These are phyloP conservation scores for Sabatieria punctata DNA, from an alignment of 2,888 invertebrate species.

Conservation along the genomic window DNA sequence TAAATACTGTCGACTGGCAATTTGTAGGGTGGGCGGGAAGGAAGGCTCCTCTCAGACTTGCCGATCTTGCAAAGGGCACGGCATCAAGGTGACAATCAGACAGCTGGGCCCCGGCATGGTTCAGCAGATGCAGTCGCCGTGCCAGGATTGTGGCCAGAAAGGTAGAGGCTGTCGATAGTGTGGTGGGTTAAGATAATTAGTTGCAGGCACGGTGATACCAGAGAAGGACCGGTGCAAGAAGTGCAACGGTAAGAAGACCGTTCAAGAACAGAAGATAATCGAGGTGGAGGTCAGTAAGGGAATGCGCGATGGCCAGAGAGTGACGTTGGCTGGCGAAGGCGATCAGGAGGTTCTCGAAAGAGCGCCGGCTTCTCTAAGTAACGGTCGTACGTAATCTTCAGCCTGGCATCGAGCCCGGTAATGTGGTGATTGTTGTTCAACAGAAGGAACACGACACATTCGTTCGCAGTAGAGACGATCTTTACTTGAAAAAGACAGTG, in stretches of 20 bases:
- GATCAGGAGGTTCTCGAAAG: conserved; percentile 48
- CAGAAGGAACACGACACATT: conserved; percentile 61
- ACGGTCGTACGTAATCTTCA: conserved; percentile 31
- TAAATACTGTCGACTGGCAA: too few relatives aligned
- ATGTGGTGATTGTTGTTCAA: conserved; percentile 68
- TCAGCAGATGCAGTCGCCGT: conserved; percentile 38
- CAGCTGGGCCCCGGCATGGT: conserved; percentile 50
- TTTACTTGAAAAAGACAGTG: conserved; percentile 37
- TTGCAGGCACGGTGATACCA: conserved; percentile 43
- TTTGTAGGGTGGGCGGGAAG: conserved; percentile 25
- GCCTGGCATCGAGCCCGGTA: conserved; percentile 66
- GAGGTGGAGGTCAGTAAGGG: conserved; percentile 77
- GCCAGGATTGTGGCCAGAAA: conserved; percentile 41
- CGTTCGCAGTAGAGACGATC: conserved; percentile 53
- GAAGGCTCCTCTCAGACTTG: conserved; percentile 39
- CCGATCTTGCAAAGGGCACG: conserved; percentile 56
- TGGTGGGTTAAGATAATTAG: conserved; percentile 18
- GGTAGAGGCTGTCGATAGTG: conserved; percentile 26
- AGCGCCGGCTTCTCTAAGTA: neutral
- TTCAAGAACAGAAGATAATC: conserved; percentile 60
- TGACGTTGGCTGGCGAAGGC: conserved; percentile 68
- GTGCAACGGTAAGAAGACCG: conserved; percentile 66
- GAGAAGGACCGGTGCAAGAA: conserved; percentile 63
- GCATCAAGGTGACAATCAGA: conserved; percentile 53
- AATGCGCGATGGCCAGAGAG: conserved; percentile 66